Conservation (phyloP, 2,113 vertebrate species). For the Arothron firmamentum region DNA sequence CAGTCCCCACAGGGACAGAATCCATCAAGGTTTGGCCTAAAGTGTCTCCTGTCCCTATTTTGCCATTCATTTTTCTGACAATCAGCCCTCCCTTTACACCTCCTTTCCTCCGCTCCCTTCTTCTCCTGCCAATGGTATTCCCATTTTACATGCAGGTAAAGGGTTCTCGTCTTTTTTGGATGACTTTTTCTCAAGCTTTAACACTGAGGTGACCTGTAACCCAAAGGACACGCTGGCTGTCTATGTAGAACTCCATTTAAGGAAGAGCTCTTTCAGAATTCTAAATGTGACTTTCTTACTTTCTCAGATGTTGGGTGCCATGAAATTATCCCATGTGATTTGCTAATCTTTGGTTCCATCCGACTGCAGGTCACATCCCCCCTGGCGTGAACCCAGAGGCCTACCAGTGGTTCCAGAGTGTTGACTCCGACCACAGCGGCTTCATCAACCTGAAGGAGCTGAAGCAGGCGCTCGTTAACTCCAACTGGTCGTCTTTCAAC, state of each 20-base stretch:
- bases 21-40: constrained; percentile 53
- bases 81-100: constrained; percentile 16
- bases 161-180: neutral
- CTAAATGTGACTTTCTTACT: neutral
- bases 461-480: constrained; percentile 91
- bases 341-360: neutral
- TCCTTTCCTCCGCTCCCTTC: constrained; percentile 4
- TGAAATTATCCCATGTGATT: no score
- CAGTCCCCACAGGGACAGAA: constrained; percentile 48
- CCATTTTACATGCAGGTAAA: neutral
- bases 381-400: constrained; percentile 85
- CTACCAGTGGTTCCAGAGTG: constrained; percentile 88
- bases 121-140: constrained; percentile 8
- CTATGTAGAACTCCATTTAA: neutral
- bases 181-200: constrained; percentile 10
- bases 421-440: constrained; percentile 86
- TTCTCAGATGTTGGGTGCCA: no score
- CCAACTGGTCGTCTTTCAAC: constrained; percentile 90
- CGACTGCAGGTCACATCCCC: constrained; percentile 74
- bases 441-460: constrained; percentile 89
- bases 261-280: neutral
- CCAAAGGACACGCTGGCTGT: neutral
- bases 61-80: constrained; percentile 45
- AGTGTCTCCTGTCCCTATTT: constrained; percentile 45
- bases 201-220: neutral